Percentiles rank a stretch among this genome's conserved stretches.
phyloP scores from a whole-genome alignment of 2,888 invertebrate genomes.

The Smittia sp. region DNA sequence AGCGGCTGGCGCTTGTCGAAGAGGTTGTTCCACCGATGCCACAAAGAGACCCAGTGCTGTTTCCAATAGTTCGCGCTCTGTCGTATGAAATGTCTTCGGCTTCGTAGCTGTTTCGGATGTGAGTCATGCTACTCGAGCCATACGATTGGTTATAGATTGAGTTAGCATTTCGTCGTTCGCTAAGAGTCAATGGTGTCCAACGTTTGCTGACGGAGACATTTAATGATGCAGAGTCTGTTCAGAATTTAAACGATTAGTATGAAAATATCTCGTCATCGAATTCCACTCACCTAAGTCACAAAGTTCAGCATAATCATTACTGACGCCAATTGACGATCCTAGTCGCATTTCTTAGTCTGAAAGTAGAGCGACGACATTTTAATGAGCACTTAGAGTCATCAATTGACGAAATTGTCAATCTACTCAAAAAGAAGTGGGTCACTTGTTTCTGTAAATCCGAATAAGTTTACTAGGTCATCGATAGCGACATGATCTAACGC shows the following conservation, averaged over 20 bases:
- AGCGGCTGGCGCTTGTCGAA: slow-evolving; percentile 46
- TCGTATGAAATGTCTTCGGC: slow-evolving; percentile 50
- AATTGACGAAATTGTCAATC: neutral
- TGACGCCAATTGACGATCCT: slow-evolving; percentile 49
- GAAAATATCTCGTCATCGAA: neutral
- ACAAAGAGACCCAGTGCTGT: slow-evolving; percentile 56
- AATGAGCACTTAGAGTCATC: neutral
- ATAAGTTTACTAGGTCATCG: too few relatives aligned
- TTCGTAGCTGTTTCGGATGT: slow-evolving; percentile 52
- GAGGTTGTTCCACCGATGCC: slow-evolving; percentile 55
- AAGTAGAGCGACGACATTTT: neutral
- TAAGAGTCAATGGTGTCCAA: slow-evolving; percentile 19
- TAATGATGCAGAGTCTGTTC: slow-evolving; percentile 17
- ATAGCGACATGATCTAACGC: too few relatives aligned
- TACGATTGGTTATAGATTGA: slow-evolving; percentile 33
- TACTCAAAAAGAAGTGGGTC: neutral
- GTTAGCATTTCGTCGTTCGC: slow-evolving; percentile 28
- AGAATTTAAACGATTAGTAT: neutral
- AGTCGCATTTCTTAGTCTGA: slow-evolving; percentile 40
- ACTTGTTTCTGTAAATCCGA: neutral
- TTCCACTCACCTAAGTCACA: slow-evolving; percentile 51
- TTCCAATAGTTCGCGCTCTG: slow-evolving; percentile 45
- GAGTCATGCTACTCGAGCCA: slow-evolving; percentile 42
- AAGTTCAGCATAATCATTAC: slow-evolving; percentile 55
- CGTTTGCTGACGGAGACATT: slow-evolving; percentile 20